These are phyloP conservation scores for Sisyra nigra DNA, from an alignment of 2,888 invertebrate species.

Conservation along the genomic window DNA sequence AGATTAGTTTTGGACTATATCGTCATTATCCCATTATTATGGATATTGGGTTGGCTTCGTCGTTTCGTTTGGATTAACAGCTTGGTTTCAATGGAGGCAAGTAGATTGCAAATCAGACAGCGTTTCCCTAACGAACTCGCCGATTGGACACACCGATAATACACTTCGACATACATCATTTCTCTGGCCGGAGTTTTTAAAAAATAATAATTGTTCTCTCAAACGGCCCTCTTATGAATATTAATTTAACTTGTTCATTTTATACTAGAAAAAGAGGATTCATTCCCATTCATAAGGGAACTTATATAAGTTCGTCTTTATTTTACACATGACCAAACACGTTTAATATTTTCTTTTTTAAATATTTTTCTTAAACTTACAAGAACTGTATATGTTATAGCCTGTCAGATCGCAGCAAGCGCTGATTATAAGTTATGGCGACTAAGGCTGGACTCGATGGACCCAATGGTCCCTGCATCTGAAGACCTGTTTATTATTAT, in stretches of 20 bases:
- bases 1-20: no score
- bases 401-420: conserved; percentile 6
- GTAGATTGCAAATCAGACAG: no score
- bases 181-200: conserved; percentile 5
- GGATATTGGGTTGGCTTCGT: no score
- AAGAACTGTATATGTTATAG: conserved; percentile 3
- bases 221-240: conserved; percentile 6
- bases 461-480: not conserved
- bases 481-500: not conserved
- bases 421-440: conserved; percentile 6
- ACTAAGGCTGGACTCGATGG: not conserved
- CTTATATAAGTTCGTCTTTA: conserved; percentile 5
- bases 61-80: no score
- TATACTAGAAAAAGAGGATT: not conserved
- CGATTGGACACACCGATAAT: conserved; percentile 4
- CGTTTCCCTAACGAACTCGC: conserved; percentile 2
- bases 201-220: conserved; percentile 5
- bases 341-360: not conserved
- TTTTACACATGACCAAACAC: not conserved
- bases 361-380: not conserved
- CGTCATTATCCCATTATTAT: no score
- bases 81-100: no score
- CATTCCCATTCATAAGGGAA: not conserved
- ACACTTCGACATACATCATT: conserved; percentile 4
- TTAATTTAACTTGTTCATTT: conserved; percentile 1